Evolutionary conservation across 1,140 invertebrate genomes (phyloP), one percentile per base, ranked within the genome.

Genomic region (Lethrus apterus): DNA sequence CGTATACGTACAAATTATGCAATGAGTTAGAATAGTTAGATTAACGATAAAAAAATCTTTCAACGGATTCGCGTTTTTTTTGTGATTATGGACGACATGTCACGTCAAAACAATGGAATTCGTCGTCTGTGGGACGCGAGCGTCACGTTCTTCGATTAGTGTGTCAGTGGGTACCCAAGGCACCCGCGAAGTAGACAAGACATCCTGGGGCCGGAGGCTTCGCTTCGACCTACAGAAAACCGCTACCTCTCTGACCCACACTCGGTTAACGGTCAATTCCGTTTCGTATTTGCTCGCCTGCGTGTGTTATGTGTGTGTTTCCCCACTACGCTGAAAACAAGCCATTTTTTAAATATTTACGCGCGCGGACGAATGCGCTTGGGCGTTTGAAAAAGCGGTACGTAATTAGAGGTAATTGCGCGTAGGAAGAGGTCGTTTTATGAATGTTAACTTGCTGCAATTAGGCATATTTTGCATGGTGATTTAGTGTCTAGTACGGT

Each of bases 221-320:
- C 7, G 3, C 20, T 38, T 38, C 35, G 35, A 38, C 35, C 35
- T 38, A 38, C 35, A 21, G 13, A 23, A 18, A 21, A 21, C 35
- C 35, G 35, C 35, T 38, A 38, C 15, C 21, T 36, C 20, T 21
- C 35, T 38, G 35, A 38, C 35, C 35, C 35, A 38, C 18, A 38
- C 35, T 38, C 35, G n/a, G 18, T 13, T 38, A 38, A 38, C 35
- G 35, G 35, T 38, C 35, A 20, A 13, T 11, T 3, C 5, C 18
- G 35, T 21, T 21, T 7, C 24, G 5, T 7, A 26, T n/a, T 7
- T 14, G 14, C 17, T 34, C 32, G n/a, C 8, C n/a, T 5, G 20
- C 18, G 18, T 5, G 35, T 20, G 24, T 10, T 11, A 38, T 38
- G 19, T 11, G 15, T 11, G 35, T 17, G 19, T 34, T 18, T 38